A percentile compares a stretch with the other conserved stretches of the same genome.
Conservation (phyloP, 30 jellyfish, hydroid and myxozoan species). For the Turritopsis rubra region DNA sequence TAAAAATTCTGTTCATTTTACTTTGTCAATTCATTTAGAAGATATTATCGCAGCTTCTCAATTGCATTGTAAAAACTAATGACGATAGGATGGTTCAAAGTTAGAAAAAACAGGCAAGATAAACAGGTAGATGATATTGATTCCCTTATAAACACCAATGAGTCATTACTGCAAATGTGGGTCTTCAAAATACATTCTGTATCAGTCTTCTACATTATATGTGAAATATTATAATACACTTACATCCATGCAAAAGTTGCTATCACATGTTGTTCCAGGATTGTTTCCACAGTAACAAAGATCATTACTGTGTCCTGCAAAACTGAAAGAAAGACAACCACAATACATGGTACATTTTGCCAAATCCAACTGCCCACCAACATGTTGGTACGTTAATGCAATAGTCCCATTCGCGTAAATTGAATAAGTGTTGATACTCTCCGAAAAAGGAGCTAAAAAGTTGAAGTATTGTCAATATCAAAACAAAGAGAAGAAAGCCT, state of each 20-base stretch:
- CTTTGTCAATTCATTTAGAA: too few species aligned
- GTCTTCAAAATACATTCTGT: too few species aligned
- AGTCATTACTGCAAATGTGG: too few species aligned
- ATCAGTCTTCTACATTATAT: too few species aligned
- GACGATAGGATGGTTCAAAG: too few species aligned
- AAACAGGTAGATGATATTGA: too few species aligned
- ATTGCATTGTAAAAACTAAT: too few species aligned
- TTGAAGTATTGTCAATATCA: not conserved
- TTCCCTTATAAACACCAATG: too few species aligned
- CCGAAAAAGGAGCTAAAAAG: not conserved
- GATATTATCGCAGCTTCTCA: too few species aligned
- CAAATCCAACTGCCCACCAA: not conserved
- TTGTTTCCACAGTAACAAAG: not conserved
- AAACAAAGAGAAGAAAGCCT: too few species aligned
- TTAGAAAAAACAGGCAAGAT: too few species aligned
- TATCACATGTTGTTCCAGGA: slow-evolving; percentile 1
- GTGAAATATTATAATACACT: not conserved
- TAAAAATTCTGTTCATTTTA: too few species aligned
- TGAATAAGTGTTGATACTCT: not conserved
- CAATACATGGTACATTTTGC: not conserved
- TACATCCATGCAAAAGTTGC: not conserved
- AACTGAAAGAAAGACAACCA: not conserved
- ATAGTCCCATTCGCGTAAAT: slow-evolving; percentile 1
- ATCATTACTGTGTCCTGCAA: not conserved
- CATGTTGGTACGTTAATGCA: not conserved